These are phyloP conservation scores for Callosobruchus maculatus DNA, from an alignment of 2,888 invertebrate species.

Conservation along the genomic window DNA sequence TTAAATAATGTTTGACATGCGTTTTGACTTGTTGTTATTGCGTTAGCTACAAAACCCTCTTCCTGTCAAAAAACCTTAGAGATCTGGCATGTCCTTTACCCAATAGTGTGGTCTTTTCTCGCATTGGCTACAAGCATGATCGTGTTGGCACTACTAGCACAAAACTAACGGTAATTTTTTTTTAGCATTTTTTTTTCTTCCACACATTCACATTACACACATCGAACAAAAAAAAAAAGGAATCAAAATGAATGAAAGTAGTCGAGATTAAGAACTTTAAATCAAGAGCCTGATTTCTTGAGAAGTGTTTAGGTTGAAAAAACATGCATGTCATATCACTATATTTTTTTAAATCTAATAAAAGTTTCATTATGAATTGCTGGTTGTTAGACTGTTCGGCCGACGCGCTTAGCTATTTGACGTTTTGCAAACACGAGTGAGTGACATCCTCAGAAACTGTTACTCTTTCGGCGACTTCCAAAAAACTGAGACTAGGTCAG, in stretches of 20 bases:
- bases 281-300: no score
- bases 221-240: neutral
- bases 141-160: slow-evolving; percentile 50
- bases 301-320: no score
- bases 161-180: slow-evolving; percentile 43
- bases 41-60: slow-evolving; percentile 38
- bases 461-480: no score
- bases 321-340: no score
- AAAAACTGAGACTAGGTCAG: no score
- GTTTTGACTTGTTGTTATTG: slow-evolving; percentile 38
- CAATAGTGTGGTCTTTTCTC: slow-evolving; percentile 48
- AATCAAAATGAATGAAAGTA: neutral
- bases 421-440: no score
- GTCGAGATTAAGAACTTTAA: no score
- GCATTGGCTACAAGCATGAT: slow-evolving; percentile 51
- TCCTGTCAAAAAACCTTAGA: slow-evolving; percentile 35
- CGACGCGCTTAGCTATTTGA: no score
- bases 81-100: slow-evolving; percentile 50
- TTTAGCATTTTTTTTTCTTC: slow-evolving; percentile 23
- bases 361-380: no score
- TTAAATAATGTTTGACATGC: slow-evolving; percentile 24
- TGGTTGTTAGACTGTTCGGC: no score
- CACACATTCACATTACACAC: slow-evolving; percentile 10
- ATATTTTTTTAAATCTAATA: no score
- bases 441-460: no score